Evolutionary conservation across 2,888 invertebrate species (phyloP).

Genomic region (Cactoblastis cactorum): DNA sequence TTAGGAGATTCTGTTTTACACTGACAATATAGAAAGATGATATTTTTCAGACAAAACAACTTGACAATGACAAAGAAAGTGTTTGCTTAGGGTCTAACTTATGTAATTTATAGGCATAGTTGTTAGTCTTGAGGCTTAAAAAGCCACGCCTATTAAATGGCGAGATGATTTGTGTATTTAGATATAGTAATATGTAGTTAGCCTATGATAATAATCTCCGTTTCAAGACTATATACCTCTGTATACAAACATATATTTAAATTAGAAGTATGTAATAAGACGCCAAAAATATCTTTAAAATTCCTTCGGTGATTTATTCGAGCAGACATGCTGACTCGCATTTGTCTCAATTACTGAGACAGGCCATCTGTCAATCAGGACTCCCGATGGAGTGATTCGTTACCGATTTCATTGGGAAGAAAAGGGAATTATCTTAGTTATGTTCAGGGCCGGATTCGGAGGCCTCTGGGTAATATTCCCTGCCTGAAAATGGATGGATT

Average conservation of each 20-base stretch:
- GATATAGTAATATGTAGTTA: too few relatives aligned
- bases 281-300: conserved; percentile 41
- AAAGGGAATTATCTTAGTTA: conserved; percentile 24
- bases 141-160: too few relatives aligned
- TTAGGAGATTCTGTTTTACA: too few relatives aligned
- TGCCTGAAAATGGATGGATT: neutral
- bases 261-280: conserved; percentile 19
- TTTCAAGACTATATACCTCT: too few relatives aligned
- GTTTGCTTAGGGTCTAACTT: too few relatives aligned
- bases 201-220: too few relatives aligned
- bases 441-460: neutral
- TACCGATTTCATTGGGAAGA: conserved; percentile 48
- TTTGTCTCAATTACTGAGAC: conserved; percentile 75
- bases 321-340: conserved; percentile 56
- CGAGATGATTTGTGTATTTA: too few relatives aligned
- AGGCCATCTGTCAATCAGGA: conserved; percentile 73
- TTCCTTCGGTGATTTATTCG: conserved; percentile 49
- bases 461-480: neutral
- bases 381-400: conserved; percentile 70
- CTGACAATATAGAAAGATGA: too few relatives aligned
- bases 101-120: too few relatives aligned
- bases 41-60: too few relatives aligned
- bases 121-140: too few relatives aligned
- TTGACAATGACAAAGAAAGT: too few relatives aligned
- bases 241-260: neutral